Evolutionary conservation across 2,113 vertebrate species (phyloP).

Genomic region (Hiodon alosoides): DNA sequence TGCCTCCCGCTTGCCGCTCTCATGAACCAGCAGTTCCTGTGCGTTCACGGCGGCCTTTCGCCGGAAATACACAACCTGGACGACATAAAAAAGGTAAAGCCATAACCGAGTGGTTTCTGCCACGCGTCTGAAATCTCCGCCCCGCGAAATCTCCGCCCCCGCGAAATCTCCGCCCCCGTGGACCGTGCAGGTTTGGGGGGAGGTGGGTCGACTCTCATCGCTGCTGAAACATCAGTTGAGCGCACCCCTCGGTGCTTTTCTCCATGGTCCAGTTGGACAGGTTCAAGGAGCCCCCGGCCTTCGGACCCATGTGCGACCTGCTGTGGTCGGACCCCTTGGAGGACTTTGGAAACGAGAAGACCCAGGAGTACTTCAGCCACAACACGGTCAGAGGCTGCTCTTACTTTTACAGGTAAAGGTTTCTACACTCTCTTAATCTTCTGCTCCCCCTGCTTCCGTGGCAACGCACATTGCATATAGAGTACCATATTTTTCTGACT

Average conservation of each 20-base stretch:
- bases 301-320: conserved; percentile 75
- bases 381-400: conserved; percentile 75
- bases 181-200: neutral
- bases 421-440: neutral
- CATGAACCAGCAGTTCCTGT: conserved; percentile 75
- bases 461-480: neutral
- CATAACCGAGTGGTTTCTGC: neutral
- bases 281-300: conserved; percentile 74
- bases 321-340: conserved; percentile 73
- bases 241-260: neutral
- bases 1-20: conserved; percentile 72
- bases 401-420: conserved; percentile 71
- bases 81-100: conserved; percentile 70
- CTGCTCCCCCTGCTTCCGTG: neutral
- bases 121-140: neutral
- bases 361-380: conserved; percentile 74
- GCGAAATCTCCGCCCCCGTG: neutral
- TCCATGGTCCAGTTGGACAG: conserved; percentile 59
- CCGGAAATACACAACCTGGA: conserved; percentile 76
- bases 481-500: no score
- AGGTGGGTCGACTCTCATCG: neutral
- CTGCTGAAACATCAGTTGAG: neutral
- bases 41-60: conserved; percentile 72
- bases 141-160: no score
- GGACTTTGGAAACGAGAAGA: conserved; percentile 75